Evolutionary conservation across 2,113 vertebrate species (phyloP).

Genomic region (Sarotherodon lohbergeri): DNA sequence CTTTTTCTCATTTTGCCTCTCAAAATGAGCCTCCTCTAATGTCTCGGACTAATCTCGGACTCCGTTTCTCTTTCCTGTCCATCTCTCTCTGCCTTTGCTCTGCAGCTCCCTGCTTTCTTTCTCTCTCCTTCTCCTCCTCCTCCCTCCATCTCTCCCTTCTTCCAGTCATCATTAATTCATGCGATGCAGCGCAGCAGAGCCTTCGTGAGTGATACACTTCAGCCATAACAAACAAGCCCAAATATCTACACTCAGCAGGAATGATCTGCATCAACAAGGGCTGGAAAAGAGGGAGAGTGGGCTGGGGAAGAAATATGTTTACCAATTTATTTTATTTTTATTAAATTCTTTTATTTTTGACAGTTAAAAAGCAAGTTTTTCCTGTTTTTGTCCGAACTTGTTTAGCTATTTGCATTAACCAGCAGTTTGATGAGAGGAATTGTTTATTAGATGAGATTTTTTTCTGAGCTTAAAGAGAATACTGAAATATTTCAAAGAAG

Average conservation of each 20-base stretch:
- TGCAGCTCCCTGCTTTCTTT: conserved; percentile 15
- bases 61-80: conserved; percentile 18
- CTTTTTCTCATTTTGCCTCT: conserved; percentile 28
- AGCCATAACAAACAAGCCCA: conserved; percentile 66
- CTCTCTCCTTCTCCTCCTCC: background rate
- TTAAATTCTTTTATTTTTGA: background rate
- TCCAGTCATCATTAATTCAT: conserved; percentile 68
- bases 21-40: conserved; percentile 15
- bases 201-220: conserved; percentile 66
- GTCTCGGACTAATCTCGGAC: conserved; percentile 20
- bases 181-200: conserved; percentile 49
- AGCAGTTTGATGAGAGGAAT: background rate
- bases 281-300: background rate
- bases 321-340: background rate
- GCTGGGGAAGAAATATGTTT: background rate
- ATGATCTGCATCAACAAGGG: conserved; percentile 26
- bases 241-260: conserved; percentile 56
- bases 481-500: background rate
- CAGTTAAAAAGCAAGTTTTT: background rate
- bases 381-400: conserved; percentile 1
- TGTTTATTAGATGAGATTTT: background rate
- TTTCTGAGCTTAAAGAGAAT: background rate
- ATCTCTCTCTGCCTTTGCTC: conserved; percentile 20
- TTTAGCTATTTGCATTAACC: conserved; percentile 23
- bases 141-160: background rate